Evolutionary conservation across 1,140 invertebrate genomes (phyloP), one percentile per base, ranked within the genome.

Genomic region (Drosophila punjabiensis): DNA sequence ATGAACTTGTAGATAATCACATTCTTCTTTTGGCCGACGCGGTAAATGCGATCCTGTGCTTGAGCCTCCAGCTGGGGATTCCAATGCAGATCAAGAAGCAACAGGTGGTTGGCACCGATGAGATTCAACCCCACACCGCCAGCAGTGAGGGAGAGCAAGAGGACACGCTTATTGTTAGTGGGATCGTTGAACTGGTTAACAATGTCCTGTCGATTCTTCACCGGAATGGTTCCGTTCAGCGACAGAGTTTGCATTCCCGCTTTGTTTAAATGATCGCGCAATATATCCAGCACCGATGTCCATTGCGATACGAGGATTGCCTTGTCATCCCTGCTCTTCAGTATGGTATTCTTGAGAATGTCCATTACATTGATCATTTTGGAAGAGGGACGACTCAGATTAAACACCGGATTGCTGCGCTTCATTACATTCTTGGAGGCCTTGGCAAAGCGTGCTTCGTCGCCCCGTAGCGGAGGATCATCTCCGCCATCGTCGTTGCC

Each of bases 41-140:
- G 94, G 93, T 98, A 98, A 52, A 99, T 96, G 50, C 98, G 94
- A 94, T 99, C 98, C 94, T 97, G 97, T 0, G 98, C 98, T 93
- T 99, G 98, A 7, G 96, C 94, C 93, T 99, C 98, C 28, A 99
- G 94, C 81, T 98, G 98, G 1, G 98, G 98, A 94, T 99, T 99
- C 98, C 98, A 99, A 93, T 99, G 98, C 56, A 98, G 94, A 93
- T 99, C 98, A 4, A 98, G 85, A 5, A 99, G 89, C 48, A 99
- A 95, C 11, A 99, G 94, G 93, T 99, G 97, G 94, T 98, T 99
- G 0, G 95, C 98, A 20, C 98, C 98, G 68, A 97, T 95, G 30
- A 99, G 93, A 94, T 99, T 99, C 7, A 99, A 94, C 11, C 98
- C 98, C 45, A 98, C 97, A 30, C 98, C 98, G 58, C 98, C 98